Evolutionary conservation across 2,113 vertebrate species (phyloP).

Genomic region (Pterophyllum scalare): DNA sequence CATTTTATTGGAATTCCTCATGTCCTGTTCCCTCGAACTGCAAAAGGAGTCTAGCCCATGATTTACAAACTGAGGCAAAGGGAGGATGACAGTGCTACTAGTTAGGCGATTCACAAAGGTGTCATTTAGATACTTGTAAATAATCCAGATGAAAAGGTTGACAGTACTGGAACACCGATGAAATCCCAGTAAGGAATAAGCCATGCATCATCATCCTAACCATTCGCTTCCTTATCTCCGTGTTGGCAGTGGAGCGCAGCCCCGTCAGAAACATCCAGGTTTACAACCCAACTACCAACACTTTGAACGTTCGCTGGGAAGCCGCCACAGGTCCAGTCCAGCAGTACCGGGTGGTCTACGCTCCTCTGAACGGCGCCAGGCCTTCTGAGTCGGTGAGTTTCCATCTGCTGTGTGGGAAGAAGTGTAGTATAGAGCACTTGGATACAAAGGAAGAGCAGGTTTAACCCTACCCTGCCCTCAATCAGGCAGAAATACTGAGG

Average conservation of each 20-base stretch:
- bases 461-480: not conserved
- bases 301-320: conserved; percentile 94
- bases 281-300: conserved; percentile 93
- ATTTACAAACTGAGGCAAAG: conserved; percentile 12
- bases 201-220: not conserved
- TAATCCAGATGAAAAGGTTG: not conserved
- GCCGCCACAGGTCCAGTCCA: conserved; percentile 90
- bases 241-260: conserved; percentile 86
- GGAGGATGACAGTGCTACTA: not conserved
- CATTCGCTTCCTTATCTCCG: conserved; percentile 12
- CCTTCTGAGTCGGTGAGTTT: conserved; percentile 93
- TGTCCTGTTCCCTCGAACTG: not conserved
- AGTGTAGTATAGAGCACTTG: not conserved
- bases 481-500: not conserved
- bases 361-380: conserved; percentile 83
- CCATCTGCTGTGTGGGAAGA: not conserved
- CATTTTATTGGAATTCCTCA: conserved; percentile 62
- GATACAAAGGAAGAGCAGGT: not conserved
- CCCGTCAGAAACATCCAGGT: conserved; percentile 89
- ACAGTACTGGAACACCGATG: not conserved
- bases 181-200: not conserved
- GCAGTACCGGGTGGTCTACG: conserved; percentile 90
- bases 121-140: conserved; percentile 16
- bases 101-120: not conserved
- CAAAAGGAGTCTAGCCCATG: not conserved